Conservation (phyloP, 2,113 vertebrate genomes). For the Carassius gibelio region DNA sequence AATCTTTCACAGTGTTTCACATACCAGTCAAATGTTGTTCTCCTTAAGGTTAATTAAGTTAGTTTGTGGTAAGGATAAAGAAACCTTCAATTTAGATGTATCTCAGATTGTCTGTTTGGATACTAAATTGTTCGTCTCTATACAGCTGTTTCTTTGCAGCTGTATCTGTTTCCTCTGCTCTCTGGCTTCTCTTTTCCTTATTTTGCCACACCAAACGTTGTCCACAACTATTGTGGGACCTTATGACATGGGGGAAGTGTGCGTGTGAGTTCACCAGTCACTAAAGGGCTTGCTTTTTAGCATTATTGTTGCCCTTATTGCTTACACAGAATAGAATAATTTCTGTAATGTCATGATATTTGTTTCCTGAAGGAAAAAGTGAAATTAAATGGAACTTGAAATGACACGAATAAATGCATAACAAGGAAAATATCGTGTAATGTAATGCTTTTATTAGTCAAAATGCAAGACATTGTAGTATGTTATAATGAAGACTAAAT, state of each 20-base stretch:
- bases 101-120: background rate
- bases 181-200: slow-evolving; percentile 52
- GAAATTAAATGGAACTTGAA: slow-evolving; percentile 3
- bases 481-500: background rate
- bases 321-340: background rate
- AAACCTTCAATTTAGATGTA: background rate
- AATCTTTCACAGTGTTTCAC: background rate
- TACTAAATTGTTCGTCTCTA: background rate
- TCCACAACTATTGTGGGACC: background rate
- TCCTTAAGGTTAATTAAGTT: background rate
- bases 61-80: background rate
- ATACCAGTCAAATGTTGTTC: background rate
- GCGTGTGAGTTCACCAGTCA: background rate
- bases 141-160: slow-evolving; percentile 61
- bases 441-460: background rate
- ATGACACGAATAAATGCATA: slow-evolving; percentile 16
- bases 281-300: background rate
- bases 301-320: background rate
- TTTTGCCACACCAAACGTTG: slow-evolving; percentile 31
- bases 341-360: background rate
- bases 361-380: background rate
- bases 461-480: background rate
- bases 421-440: background rate
- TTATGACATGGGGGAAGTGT: slow-evolving; percentile 18
- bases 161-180: slow-evolving; percentile 73